Percentiles rank a stretch among this genome's conserved stretches.
Evolutionary conservation across 1,140 invertebrate species (phyloP).

Genomic region (Neelides sp.): DNA sequence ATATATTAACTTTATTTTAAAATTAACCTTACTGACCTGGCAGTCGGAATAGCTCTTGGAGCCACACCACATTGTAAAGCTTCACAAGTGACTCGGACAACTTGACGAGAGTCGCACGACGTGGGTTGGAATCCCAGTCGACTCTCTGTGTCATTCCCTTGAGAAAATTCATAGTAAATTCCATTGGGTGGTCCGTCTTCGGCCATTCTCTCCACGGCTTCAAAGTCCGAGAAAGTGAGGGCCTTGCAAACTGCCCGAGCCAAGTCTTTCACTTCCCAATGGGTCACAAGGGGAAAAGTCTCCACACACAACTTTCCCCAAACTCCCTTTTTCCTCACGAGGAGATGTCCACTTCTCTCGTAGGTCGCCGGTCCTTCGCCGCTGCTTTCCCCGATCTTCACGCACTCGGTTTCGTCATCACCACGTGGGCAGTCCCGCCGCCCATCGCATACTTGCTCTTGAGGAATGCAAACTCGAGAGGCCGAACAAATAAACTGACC

Average conservation of each 20-base stretch:
- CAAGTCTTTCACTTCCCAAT: slow-evolving; percentile 54
- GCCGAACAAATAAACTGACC: slow-evolving; percentile 61
- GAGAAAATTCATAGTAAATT: slow-evolving; percentile 21
- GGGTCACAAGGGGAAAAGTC: slow-evolving; percentile 46
- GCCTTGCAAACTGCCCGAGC: slow-evolving; percentile 61
- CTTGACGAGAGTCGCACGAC: slow-evolving; percentile 46
- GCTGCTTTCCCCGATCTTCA: slow-evolving; percentile 37
- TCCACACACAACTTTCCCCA: slow-evolving; percentile 68
- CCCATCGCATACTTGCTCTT: slow-evolving; percentile 38
- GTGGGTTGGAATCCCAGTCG: slow-evolving; percentile 50
- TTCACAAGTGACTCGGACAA: slow-evolving; percentile 53
- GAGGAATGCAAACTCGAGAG: slow-evolving; percentile 46
- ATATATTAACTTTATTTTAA: no score
- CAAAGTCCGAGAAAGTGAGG: slow-evolving; percentile 57
- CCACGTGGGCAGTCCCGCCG: slow-evolving; percentile 57
- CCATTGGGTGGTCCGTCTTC: slow-evolving; percentile 35
- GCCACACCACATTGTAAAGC: slow-evolving; percentile 54
- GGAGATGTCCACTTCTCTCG: slow-evolving; percentile 18
- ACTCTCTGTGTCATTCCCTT: slow-evolving; percentile 12
- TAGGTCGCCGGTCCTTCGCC: slow-evolving; percentile 35
- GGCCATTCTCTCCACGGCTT: slow-evolving; percentile 40
- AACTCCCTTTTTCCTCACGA: slow-evolving; percentile 49
- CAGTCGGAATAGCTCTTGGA: slow-evolving; percentile 25
- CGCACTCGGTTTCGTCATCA: slow-evolving; percentile 67
- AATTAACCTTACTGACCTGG: slow-evolving; percentile 31